Evolutionary conservation across 2,797 vertebrate genomes (phyloP).

Genomic region (Botia almorhae): DNA sequence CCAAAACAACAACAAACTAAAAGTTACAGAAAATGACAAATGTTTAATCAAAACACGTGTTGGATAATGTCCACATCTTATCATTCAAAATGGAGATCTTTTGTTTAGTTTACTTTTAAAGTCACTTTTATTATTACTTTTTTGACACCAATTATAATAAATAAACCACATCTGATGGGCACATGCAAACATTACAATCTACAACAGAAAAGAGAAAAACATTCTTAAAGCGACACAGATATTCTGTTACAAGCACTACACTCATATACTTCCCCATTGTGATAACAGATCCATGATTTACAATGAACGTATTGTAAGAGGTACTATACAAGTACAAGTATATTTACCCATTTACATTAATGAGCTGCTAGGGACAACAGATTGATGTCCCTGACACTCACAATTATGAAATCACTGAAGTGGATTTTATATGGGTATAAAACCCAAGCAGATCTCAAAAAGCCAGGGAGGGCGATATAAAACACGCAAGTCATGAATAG

Average conservation of each 20-base stretch:
- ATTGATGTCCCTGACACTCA: conserved; percentile 24
- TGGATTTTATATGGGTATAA: conserved; percentile 39
- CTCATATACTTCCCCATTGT: conserved; percentile 48
- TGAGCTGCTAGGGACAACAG: conserved; percentile 44
- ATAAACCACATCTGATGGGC: conserved; percentile 81
- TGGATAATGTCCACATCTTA: not conserved
- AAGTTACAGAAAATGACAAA: not conserved
- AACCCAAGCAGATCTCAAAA: conserved; percentile 38
- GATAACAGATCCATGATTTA: conserved; percentile 57
- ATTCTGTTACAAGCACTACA: conserved; percentile 58
- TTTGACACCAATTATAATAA: conserved; percentile 85
- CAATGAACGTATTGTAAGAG: conserved; percentile 30
- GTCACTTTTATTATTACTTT: conserved; percentile 69
- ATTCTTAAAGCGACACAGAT: conserved; percentile 55
- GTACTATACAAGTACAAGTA: conserved; percentile 61
- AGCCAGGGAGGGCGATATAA: not conserved
- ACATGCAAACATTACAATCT: conserved; percentile 80
- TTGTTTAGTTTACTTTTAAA: conserved; percentile 50
- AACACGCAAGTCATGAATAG: conserved; percentile 18
- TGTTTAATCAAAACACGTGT: not conserved
- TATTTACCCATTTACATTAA: conserved; percentile 65
- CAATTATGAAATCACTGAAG: conserved; percentile 11
- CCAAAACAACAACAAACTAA: not conserved
- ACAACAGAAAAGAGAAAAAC: conserved; percentile 58
- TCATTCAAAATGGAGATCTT: conserved; percentile 42